phyloP scores from a whole-genome alignment of 2,888 invertebrate genomes.

The Nomada ferruginata region DNA sequence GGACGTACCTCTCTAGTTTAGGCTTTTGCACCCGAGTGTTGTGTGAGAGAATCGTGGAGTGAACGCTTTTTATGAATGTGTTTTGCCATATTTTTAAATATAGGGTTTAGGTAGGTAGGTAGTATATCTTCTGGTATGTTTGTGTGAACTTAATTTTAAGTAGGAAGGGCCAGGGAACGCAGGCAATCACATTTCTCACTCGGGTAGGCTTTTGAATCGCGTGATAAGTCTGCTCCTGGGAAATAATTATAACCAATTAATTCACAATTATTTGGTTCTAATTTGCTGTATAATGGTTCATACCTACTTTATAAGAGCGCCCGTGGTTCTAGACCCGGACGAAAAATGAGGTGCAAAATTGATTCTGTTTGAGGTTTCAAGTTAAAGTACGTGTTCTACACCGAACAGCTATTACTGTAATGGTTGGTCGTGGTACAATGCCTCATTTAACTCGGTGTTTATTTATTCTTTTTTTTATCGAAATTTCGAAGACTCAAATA shows the following conservation, averaged over 20 bases:
- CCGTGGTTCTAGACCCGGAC: constrained; percentile 3
- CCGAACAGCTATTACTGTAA: constrained; percentile 14
- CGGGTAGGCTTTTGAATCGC: not conserved
- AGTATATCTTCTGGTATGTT: constrained; percentile 3
- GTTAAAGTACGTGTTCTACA: not conserved
- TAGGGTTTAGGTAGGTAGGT: constrained; percentile 17
- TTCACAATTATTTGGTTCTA: not conserved
- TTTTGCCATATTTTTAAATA: constrained; percentile 21
- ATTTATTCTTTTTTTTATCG: not conserved
- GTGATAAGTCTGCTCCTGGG: constrained; percentile 14
- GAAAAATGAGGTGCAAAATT: constrained; percentile 1
- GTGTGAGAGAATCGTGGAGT: constrained; percentile 14
- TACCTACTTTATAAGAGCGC: not conserved
- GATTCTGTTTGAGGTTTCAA: not conserved
- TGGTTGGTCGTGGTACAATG: constrained; percentile 3
- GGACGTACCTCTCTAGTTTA: constrained; percentile 17
- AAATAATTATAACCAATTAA: not conserved
- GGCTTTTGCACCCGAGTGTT: constrained; percentile 11
- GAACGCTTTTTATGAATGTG: not conserved
- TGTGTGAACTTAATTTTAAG: not conserved
- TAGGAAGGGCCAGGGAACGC: constrained; percentile 19
- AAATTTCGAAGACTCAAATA: not conserved
- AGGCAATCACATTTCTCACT: not conserved
- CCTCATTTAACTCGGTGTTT: not conserved
- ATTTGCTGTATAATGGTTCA: not conserved